Base-by-base conservation (phyloP, 2,113 vertebrate species). In the Pteronura brasiliensis region DNA sequence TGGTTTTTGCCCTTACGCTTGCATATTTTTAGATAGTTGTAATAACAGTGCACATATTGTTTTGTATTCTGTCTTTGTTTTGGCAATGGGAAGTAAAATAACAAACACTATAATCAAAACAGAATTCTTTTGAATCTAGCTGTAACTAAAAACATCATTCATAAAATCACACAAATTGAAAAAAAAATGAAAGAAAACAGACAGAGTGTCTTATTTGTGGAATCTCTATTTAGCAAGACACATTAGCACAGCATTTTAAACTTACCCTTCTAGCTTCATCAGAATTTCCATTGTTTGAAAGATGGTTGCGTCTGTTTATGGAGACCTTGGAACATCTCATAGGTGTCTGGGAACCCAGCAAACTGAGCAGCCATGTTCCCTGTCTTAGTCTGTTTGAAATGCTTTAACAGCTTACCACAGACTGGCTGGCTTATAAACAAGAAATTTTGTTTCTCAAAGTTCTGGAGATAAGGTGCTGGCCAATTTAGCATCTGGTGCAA, bases 21-120 rank as follows among this genome's bases (percentile, higher is more conserved):
- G 42, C 15, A 12, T 95, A 44, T 80, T 92, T 96, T 97, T 88
- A 59, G 88, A 72, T 23, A 57, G 39, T 69, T 90, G 47, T 76
- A 39, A 49, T 72, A 93, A 55, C 52, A 95, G 57, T 44, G 55
- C 49, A 85, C 36, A 44, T 34, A 34, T 13, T 17, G 31, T 55
- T 88, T 90, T 47, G 27, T 74, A 18, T 31, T 94, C 76, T 74
- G 34, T 63, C 87, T 96, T 96, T 97, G 63, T 96, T 97, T 97
- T 95, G 81, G 84, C 88, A 97, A 69, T 36, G 77, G 36, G 71
- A 91, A 93, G 77, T 94, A 76, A 96, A 92, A 96, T 72, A 88
- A 86, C 15, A 85, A 88, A 47, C 25, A 49, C 29, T 29, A 31
- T 93, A 87, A 90, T 90, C 67, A 97, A 96, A 97, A 93, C 39